A percentile compares a stretch with the other conserved stretches of the same genome.
Conservation (phyloP, 2,113 vertebrate species). For the Sapayoa aenigma region DNA sequence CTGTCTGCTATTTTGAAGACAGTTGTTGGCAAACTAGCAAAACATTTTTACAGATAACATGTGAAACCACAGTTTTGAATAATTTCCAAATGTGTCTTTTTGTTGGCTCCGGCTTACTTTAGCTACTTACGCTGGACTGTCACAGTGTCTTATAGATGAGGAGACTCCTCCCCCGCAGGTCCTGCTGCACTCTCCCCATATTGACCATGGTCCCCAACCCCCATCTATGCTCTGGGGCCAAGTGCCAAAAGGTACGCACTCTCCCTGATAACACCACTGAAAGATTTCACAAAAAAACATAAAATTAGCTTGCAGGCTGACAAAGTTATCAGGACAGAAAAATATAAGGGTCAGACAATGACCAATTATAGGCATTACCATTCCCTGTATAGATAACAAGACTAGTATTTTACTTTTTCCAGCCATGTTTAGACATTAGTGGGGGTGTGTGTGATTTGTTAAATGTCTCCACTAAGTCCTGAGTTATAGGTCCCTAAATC, state of each 20-base stretch:
- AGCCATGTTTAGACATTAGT: conserved; percentile 65
- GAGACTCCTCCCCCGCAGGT: conserved; percentile 98
- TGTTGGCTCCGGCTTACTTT: conserved; percentile 96
- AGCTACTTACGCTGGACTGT: conserved; percentile 99
- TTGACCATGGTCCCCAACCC: conserved; percentile 92
- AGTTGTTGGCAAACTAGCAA: conserved; percentile 61
- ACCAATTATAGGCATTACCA: conserved; percentile 72
- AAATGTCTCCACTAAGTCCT: conserved; percentile 55
- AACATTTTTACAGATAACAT: conserved; percentile 78
- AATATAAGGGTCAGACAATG: conserved; percentile 61
- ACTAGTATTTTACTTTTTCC: conserved; percentile 53
- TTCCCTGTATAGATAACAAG: conserved; percentile 63
- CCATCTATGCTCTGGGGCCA: conserved; percentile 94
- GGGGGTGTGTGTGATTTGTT: conserved; percentile 57
- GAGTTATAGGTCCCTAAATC: conserved; percentile 48
- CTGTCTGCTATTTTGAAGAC: conserved; percentile 68
- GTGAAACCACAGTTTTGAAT: conserved; percentile 73
- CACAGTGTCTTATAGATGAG: conserved; percentile 97
- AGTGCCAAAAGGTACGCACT: conserved; percentile 92
- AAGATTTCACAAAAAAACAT: conserved; percentile 68
- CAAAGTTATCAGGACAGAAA: conserved; percentile 65
- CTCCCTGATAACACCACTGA: conserved; percentile 98
- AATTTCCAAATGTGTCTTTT: conserved; percentile 81
- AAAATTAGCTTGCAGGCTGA: conserved; percentile 70
- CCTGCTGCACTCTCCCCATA: conserved; percentile 97